Percentiles rank a stretch among this genome's conserved stretches.
phyloP scores from a whole-genome alignment of 2,888 invertebrate species.

The Leptopilina drosophilae region DNA sequence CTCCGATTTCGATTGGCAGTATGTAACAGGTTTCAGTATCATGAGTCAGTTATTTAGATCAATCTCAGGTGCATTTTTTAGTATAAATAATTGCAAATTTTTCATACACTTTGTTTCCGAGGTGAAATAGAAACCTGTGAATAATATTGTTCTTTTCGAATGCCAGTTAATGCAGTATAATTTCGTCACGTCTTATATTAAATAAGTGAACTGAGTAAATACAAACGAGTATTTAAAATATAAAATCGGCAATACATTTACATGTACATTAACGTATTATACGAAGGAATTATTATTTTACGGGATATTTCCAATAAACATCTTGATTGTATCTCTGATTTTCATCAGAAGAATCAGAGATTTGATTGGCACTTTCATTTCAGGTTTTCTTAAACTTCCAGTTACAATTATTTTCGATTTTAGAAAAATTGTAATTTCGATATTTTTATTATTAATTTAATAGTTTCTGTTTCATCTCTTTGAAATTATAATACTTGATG shows the following conservation, averaged over 20 bases:
- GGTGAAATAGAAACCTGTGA: constrained; percentile 15
- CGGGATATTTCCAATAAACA: neutral
- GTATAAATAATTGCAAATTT: constrained; percentile 28
- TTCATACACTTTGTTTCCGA: constrained; percentile 18
- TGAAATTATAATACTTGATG: neutral
- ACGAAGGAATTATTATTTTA: neutral
- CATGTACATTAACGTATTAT: neutral
- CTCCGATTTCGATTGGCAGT: constrained; percentile 72
- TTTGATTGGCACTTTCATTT: constrained; percentile 18
- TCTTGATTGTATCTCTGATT: constrained; percentile 10
- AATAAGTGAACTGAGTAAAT: neutral
- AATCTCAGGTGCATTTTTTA: constrained; percentile 17
- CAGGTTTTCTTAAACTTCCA: neutral
- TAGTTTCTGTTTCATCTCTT: constrained; percentile 21
- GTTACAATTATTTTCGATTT: neutral
- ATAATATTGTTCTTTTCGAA: neutral
- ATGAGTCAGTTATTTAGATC: constrained; percentile 42
- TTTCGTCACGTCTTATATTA: neutral
- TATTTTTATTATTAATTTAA: neutral
- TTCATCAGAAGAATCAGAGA: constrained; percentile 9
- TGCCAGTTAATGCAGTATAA: neutral
- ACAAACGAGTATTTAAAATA: neutral
- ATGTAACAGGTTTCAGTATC: constrained; percentile 66
- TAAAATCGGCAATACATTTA: neutral
- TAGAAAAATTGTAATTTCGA: constrained; percentile 1